Evolutionary conservation across 2,797 vertebrate genomes (phyloP).

Genomic region (Poeciliopsis turneri): DNA sequence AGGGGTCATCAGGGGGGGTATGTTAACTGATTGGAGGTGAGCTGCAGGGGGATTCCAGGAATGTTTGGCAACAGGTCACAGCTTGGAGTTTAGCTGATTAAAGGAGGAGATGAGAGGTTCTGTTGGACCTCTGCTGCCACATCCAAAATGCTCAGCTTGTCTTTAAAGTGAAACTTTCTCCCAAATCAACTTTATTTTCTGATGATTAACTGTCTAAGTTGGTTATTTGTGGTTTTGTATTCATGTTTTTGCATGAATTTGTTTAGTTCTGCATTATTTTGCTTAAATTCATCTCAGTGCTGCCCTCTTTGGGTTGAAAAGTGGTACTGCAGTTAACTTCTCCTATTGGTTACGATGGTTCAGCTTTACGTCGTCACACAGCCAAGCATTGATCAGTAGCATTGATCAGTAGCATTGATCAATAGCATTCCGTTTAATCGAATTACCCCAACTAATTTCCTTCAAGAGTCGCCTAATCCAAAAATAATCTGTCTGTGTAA

Average conservation of each 20-base stretch:
- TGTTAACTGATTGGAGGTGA: constrained; percentile 54
- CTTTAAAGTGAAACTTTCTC: neutral
- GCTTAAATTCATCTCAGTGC: no score
- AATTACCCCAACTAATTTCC: neutral
- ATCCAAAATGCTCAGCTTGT: neutral
- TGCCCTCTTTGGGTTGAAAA: no score
- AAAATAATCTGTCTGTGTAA: neutral
- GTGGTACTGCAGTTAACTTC: no score
- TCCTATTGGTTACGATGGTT: no score
- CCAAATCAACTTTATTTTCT: neutral
- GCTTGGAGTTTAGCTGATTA: constrained; percentile 54
- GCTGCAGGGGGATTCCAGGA: constrained; percentile 65
- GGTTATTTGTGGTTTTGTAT: neutral
- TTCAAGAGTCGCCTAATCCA: neutral
- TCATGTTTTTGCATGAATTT: no score
- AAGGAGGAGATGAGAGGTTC: constrained; percentile 7
- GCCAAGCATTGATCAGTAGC: no score
- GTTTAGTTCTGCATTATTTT: no score
- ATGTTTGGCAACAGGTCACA: constrained; percentile 52
- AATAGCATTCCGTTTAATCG: neutral
- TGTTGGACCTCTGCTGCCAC: neutral
- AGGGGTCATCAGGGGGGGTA: constrained; percentile 7
- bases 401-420: no score
- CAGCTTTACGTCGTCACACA: no score
- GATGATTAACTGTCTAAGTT: neutral